Base-by-base conservation (phyloP, 1,140 invertebrate genomes). In the Brachionus koreanus region DNA sequence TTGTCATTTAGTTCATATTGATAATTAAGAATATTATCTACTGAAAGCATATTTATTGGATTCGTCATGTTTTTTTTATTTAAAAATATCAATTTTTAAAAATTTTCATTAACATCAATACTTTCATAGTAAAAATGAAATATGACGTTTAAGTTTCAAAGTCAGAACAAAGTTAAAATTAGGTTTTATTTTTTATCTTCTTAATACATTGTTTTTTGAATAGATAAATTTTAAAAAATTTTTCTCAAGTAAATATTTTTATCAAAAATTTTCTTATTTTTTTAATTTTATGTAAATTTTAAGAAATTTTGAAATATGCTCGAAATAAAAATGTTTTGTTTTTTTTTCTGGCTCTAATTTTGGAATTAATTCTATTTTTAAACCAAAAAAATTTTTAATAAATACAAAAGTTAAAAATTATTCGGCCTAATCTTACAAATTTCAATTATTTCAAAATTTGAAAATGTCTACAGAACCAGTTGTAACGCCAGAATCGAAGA, bases 51-150 rank as follows among this genome's bases (percentile, higher is more conserved):
- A 61, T 79, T 61, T 42, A 37, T 3, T 19, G 13, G 33, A 39
- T 37, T 79, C 57, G 76, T 61, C 76, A 79, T 79, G 49, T 77
- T 77, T 35, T 52, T n/a, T 72, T 39, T 69, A n/a, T 12, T 2
- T 46, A 12, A 12, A n/a, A 12, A 46, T 2, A 2, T 12, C 2
- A 1, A 42, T 72, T 23, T 72, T 72, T 42, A n/a, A 0, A 65
- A 65, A 33, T 33, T 33, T 33, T n/a, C 33, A 65, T 4, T 5
- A 65, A 37, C 33, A 37, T 75, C 3, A 75, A 75, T 35, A n/a
- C 16, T 75, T 37, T 75, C 9, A 75, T 42, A 37, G 16, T 3
- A 42, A 75, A 33, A n/a, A 75, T 16, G 9, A 57, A 19, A 23
- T 25, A 57, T 57, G 49, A 57, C 49, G 49, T 65, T 65, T 65